These are phyloP conservation scores for Sternotherus odoratus DNA, from an alignment of 2,797 vertebrate species.

Conservation along the genomic window DNA sequence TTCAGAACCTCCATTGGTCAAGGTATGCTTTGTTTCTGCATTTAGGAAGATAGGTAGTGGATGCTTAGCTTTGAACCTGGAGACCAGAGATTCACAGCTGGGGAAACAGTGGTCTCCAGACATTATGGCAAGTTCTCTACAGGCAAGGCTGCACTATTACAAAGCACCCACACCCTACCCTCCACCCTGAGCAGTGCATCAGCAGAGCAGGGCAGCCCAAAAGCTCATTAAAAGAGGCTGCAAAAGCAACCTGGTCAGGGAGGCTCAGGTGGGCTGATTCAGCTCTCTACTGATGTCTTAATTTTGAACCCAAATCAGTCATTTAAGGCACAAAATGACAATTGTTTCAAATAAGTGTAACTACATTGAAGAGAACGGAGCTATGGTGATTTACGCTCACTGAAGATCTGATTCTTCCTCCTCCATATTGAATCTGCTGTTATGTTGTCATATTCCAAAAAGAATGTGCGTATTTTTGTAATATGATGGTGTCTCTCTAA, in stretches of 20 bases:
- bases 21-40: background rate
- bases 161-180: too few species aligned
- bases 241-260: background rate
- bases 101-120: background rate
- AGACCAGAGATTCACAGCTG: background rate
- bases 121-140: background rate
- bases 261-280: background rate
- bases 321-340: too few species aligned
- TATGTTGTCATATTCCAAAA: conserved; percentile 7
- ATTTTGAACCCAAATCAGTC: background rate
- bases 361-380: background rate
- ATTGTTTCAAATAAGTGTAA: too few species aligned
- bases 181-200: too few species aligned
- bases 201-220: background rate
- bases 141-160: background rate
- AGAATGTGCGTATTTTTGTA: background rate
- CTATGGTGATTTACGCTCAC: background rate
- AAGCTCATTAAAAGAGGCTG: too few species aligned
- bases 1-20: background rate
- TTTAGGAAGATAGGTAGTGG: background rate
- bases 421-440: background rate
- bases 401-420: conserved; percentile 1
- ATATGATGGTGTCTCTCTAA: rapidly evolving
- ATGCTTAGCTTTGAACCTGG: background rate
- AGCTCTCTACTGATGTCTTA: background rate